These are phyloP conservation scores for Scaptodrosophila latifasciaeformis DNA, from an alignment of 2,888 invertebrate genomes.

Conservation along the genomic window DNA sequence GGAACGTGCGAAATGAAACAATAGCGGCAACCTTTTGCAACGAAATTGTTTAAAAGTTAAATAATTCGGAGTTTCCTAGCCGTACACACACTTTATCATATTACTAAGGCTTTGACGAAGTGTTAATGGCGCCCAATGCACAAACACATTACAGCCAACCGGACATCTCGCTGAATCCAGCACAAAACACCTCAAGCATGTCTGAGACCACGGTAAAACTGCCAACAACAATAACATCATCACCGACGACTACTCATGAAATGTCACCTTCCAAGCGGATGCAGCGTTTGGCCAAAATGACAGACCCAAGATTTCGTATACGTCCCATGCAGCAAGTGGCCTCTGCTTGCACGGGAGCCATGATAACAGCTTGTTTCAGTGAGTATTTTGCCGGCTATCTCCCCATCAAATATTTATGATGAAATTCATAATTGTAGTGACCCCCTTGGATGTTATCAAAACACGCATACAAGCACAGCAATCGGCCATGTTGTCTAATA, in stretches of 20 bases:
- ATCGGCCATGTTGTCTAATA: conserved; percentile 85
- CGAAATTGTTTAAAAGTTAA: too few relatives aligned
- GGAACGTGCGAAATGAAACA: too few relatives aligned
- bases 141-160: conserved; percentile 19
- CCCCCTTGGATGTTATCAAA: conserved; percentile 99
- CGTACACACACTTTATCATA: not conserved
- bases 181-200: conserved; percentile 23
- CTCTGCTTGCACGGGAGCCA: conserved; percentile 82
- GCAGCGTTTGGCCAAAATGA: conserved; percentile 67
- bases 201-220: conserved; percentile 20
- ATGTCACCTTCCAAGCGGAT: not conserved
- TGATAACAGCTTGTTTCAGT: conserved; percentile 92
- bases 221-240: not conserved
- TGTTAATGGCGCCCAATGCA: conserved; percentile 9
- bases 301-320: conserved; percentile 85
- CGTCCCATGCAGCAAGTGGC: conserved; percentile 73
- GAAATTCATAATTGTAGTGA: conserved; percentile 80
- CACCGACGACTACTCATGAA: conserved; percentile 1
- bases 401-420: not conserved
- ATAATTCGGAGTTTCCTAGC: too few relatives aligned
- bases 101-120: not conserved
- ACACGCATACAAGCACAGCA: conserved; percentile 96
- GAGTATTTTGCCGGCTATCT: conserved; percentile 64
- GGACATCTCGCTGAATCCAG: conserved; percentile 18
- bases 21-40: too few relatives aligned